Conservation (phyloP, 2,113 vertebrate species). For the Vulpes lagopus region DNA sequence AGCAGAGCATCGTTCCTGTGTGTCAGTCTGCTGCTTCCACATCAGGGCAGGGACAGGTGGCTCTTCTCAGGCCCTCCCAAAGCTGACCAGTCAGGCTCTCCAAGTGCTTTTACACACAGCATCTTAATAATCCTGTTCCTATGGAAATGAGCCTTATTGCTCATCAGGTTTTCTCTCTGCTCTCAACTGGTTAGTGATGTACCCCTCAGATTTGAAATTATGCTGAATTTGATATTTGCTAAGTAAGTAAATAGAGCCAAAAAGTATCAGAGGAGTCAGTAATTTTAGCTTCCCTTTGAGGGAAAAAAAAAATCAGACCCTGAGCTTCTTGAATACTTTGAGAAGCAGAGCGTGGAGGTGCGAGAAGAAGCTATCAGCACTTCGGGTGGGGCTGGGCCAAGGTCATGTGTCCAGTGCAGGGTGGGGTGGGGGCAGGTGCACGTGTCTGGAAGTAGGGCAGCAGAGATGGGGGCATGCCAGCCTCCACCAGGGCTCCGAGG, state of each 20-base stretch:
- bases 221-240: conserved; percentile 46
- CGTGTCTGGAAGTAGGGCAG: fast-evolving
- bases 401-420: fast-evolving
- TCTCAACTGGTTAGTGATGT: conserved; percentile 32
- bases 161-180: conserved; percentile 61
- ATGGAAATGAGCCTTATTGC: conserved; percentile 60
- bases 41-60: neutral
- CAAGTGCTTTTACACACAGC: neutral
- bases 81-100: neutral
- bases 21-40: neutral
- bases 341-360: neutral
- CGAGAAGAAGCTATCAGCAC: fast-evolving
- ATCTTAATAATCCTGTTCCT: conserved; percentile 48
- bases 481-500: fast-evolving
- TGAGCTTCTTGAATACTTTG: neutral
- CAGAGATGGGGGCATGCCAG: neutral
- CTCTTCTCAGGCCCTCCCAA: neutral
- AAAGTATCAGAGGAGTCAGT: neutral
- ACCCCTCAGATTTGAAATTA: conserved; percentile 52
- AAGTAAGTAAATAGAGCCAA: conserved; percentile 10
- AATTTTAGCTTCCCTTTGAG: neutral
- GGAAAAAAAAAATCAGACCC: neutral
- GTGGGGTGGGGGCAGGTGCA: fast-evolving
- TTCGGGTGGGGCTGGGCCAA: neutral
- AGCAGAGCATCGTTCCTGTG: neutral